Percentiles rank a stretch among this genome's conserved stretches.
Conservation (phyloP, 2,797 vertebrate species). For the Somateria mollissima region DNA sequence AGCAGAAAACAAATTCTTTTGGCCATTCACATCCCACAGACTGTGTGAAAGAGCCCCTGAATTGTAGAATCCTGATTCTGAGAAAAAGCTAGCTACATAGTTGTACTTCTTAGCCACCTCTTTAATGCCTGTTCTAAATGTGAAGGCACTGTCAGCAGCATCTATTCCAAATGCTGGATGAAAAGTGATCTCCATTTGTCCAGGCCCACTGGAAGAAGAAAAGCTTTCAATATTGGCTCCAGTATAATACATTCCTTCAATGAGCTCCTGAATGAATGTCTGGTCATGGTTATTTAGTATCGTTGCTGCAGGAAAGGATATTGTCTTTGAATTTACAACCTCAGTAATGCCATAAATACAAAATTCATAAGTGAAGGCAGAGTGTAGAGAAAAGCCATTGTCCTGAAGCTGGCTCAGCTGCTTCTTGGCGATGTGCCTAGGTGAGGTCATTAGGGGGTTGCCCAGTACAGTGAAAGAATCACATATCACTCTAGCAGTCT, state of each 20-base stretch:
- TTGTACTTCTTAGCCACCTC: constrained; percentile 93
- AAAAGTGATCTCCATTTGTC: constrained; percentile 93
- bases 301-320: constrained; percentile 89
- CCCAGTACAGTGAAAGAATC: constrained; percentile 90
- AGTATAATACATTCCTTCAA: constrained; percentile 90
- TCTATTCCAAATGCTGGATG: constrained; percentile 88
- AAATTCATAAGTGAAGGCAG: constrained; percentile 93
- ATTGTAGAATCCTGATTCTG: constrained; percentile 87
- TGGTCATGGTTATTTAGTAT: constrained; percentile 89
- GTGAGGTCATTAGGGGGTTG: constrained; percentile 86
- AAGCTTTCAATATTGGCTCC: constrained; percentile 93
- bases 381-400: constrained; percentile 86
- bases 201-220: constrained; percentile 87
- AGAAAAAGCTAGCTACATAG: constrained; percentile 91
- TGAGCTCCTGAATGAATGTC: constrained; percentile 91
- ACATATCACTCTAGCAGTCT: constrained; percentile 92
- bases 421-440: constrained; percentile 88
- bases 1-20: constrained; percentile 85
- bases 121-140: constrained; percentile 92
- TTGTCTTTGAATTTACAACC: constrained; percentile 87
- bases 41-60: constrained; percentile 89
- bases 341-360: constrained; percentile 89
- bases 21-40: constrained; percentile 86
- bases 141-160: constrained; percentile 91
- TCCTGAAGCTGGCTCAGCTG: constrained; percentile 87